These are phyloP conservation scores for Volucella bombylans DNA, from an alignment of 2,888 invertebrate genomes.

Conservation along the genomic window DNA sequence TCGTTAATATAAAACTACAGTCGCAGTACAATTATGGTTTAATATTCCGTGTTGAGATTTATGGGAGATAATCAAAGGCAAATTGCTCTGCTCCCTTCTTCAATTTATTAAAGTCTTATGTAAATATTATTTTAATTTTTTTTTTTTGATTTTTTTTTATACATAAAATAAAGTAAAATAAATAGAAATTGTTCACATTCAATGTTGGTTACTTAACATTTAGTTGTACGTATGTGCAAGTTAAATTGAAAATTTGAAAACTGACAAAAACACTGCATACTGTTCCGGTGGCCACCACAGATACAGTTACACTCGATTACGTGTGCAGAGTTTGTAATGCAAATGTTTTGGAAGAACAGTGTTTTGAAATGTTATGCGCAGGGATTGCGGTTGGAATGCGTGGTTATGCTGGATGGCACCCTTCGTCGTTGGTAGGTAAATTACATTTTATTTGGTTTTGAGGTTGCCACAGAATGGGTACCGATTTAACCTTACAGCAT, in stretches of 20 bases:
- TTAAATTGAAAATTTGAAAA: conserved; percentile 42
- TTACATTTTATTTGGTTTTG: conserved; percentile 45
- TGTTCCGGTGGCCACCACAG: conserved; percentile 8
- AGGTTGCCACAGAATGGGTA: conserved; percentile 50
- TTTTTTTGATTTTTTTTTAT: conserved; percentile 20
- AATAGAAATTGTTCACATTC: not conserved
- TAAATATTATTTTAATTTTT: conserved; percentile 16
- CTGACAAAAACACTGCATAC: conserved; percentile 47
- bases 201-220: not conserved
- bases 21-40: conserved; percentile 80
- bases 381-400: conserved; percentile 60
- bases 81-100: not conserved
- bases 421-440: conserved; percentile 40
- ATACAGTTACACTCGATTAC: conserved; percentile 33
- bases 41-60: conserved; percentile 78
- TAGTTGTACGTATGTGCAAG: not conserved
- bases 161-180: conserved; percentile 3
- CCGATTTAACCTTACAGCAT: not conserved
- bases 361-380: conserved; percentile 55
- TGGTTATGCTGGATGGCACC: conserved; percentile 56
- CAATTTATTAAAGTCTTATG: conserved; percentile 23
- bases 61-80: conserved; percentile 75
- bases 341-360: conserved; percentile 69
- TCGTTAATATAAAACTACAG: conserved; percentile 80
- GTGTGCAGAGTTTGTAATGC: conserved; percentile 56